Conservation (phyloP, 2,113 vertebrate species). For the Dipodomys ordii region DNA sequence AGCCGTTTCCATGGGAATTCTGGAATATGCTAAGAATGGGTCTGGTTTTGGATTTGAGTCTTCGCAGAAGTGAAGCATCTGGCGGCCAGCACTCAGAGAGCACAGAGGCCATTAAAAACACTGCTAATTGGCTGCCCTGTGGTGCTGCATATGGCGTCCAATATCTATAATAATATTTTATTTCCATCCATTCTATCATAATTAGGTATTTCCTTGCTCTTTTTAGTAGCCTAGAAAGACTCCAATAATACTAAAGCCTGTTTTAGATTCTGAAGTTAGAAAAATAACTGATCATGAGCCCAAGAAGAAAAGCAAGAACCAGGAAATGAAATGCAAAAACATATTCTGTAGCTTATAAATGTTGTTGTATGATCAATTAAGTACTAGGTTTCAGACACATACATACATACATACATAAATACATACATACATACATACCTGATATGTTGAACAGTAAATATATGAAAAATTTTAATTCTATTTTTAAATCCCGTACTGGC, state of each 20-base stretch:
- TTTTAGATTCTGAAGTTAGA: neutral
- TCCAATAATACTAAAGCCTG: neutral
- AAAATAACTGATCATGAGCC: neutral
- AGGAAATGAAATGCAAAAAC: neutral
- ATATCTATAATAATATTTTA: neutral
- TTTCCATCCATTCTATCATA: slow-evolving; percentile 58
- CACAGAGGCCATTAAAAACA: neutral
- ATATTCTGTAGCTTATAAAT: too few species aligned
- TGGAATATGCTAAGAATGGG: neutral
- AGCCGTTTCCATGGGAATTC: neutral
- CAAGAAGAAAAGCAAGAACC: neutral
- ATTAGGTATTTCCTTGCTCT: neutral
- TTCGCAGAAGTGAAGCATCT: neutral
- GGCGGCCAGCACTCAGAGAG: neutral
- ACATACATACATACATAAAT: too few species aligned
- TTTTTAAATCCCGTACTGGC: neutral
- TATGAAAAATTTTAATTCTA: neutral
- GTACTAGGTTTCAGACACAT: neutral
- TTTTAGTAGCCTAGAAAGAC: neutral
- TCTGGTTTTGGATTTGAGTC: neutral
- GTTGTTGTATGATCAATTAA: too few species aligned
- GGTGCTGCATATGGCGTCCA: neutral
- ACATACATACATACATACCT: neutral
- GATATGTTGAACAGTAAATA: neutral
- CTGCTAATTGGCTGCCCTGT: neutral